phyloP scores from a whole-genome alignment of 2,888 invertebrate genomes.

The Oxyteleia sp. region DNA sequence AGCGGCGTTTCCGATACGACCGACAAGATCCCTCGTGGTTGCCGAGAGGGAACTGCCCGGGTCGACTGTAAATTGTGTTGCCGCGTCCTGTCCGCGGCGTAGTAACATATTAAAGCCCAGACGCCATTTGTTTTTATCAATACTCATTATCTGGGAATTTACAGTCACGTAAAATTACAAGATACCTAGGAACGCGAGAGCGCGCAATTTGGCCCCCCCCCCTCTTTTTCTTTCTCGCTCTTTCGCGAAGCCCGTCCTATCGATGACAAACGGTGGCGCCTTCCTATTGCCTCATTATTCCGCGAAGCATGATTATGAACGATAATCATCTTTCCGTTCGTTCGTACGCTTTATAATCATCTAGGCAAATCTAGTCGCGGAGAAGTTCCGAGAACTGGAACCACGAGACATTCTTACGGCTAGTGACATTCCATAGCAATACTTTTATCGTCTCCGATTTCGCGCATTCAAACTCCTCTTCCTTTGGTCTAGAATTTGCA shows the following conservation, averaged over 20 bases:
- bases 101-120: conserved; percentile 51
- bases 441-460: conserved; percentile 84
- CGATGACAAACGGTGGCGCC: conserved; percentile 70
- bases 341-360: conserved; percentile 83
- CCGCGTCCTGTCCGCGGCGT: conserved; percentile 47
- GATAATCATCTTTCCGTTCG: conserved; percentile 81
- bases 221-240: conserved; percentile 15
- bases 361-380: conserved; percentile 88
- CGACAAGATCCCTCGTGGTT: conserved; percentile 26
- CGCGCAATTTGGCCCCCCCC: conserved; percentile 52
- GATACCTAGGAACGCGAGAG: conserved; percentile 32
- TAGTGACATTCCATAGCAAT: conserved; percentile 85
- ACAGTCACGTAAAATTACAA: conserved; percentile 46
- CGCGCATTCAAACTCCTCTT: conserved; percentile 74
- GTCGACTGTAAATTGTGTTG: conserved; percentile 43
- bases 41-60: conserved; percentile 22
- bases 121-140: conserved; percentile 53
- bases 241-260: conserved; percentile 50
- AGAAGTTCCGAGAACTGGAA: conserved; percentile 89
- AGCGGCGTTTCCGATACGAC: conserved; percentile 36
- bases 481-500: conserved; percentile 45
- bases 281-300: conserved; percentile 79
- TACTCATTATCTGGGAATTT: conserved; percentile 50
- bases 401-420: conserved; percentile 84
- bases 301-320: conserved; percentile 79